Evolutionary conservation across 1,140 invertebrate species (phyloP).

Genomic region (Planococcus citri): DNA sequence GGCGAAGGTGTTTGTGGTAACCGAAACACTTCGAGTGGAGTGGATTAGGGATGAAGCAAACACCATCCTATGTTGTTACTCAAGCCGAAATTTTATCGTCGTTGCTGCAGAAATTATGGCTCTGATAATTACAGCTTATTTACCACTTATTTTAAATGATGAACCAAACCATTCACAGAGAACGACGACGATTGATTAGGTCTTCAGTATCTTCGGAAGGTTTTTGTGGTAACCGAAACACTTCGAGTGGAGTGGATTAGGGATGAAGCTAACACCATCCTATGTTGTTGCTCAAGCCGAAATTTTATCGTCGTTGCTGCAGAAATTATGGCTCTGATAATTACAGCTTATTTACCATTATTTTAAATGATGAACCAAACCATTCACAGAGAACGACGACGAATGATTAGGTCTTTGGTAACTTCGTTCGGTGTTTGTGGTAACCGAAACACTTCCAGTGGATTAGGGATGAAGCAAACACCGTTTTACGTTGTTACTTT

Average conservation of each 20-base stretch:
- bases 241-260: neutral
- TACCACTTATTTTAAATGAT: neutral
- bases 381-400: neutral
- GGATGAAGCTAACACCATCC: no score
- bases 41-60: neutral
- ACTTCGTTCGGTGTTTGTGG: no score
- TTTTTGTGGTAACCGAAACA: no score
- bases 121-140: neutral
- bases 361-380: conserved; percentile 9
- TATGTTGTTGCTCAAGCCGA: neutral
- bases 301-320: neutral
- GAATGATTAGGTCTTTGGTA: neutral
- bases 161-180: conserved; percentile 9
- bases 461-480: no score
- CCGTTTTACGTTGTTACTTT: neutral
- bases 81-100: no score
- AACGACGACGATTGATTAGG: neutral
- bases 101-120: neutral
- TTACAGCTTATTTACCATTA: neutral
- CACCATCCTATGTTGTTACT: no score
- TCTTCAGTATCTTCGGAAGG: neutral
- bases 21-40: neutral
- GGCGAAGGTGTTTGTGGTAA: neutral
- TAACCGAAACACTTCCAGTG: no score
- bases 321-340: neutral